Percentiles rank a stretch among this genome's conserved stretches.
Conservation (phyloP, 2,797 vertebrate genomes). For the Sciurus vulgaris region DNA sequence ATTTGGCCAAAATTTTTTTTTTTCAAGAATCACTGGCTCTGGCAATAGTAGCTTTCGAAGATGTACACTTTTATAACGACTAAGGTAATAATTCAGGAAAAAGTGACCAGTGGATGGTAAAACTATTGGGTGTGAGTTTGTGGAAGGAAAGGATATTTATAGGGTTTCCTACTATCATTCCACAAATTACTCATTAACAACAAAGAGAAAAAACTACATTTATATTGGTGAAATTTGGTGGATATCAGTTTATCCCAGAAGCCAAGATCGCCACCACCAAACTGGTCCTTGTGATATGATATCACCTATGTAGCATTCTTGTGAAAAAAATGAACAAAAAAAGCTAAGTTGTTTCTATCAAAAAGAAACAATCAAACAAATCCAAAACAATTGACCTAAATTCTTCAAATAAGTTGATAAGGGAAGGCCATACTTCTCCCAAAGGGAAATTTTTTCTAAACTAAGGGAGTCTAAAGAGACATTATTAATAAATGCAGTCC, state of each 20-base stretch:
- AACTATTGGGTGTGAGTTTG: not conserved
- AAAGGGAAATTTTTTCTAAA: not conserved
- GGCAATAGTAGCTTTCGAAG: not conserved
- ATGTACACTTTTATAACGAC: not conserved
- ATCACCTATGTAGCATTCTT: not conserved
- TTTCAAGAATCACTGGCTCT: not conserved
- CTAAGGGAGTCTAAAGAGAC: not conserved
- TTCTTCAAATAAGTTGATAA: not conserved
- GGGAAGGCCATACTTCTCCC: not conserved
- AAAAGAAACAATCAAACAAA: not conserved
- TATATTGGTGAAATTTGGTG: not conserved
- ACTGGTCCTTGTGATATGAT: not conserved
- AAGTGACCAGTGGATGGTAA: not conserved
- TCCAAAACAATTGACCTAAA: not conserved
- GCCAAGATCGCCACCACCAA: not conserved
- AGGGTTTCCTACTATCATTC: not conserved
- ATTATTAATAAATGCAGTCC: not conserved
- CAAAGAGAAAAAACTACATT: not conserved
- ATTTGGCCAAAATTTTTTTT: not conserved
- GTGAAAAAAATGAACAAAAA: not conserved
- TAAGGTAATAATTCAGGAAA: constrained; percentile 5
- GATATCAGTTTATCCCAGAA: not conserved
- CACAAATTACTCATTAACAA: not conserved
- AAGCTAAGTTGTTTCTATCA: not conserved
- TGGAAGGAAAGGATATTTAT: not conserved